Evolutionary conservation across 1,140 invertebrate genomes (phyloP), one percentile per base, ranked within the genome.

Genomic region (Hylaeus anthracinus): DNA sequence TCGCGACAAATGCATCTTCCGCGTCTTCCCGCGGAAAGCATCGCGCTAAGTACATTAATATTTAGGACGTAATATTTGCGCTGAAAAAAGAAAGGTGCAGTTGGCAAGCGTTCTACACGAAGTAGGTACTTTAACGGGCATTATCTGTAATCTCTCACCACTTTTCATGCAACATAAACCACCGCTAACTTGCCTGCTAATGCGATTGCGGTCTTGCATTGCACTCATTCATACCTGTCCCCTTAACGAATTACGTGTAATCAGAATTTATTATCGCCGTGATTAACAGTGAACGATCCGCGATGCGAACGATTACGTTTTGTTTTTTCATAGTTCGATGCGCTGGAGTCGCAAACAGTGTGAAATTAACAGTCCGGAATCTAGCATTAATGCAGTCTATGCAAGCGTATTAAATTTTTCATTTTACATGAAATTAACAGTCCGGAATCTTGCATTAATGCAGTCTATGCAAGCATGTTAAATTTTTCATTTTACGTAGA

Each of bases 111-210:
- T 43, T 53, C 5, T 39, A 14, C 43, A n/a, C 26, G 56, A 71
- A 10, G 66, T 55, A 55, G 67, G 39, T 63, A 63, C 67, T 78
- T 64, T 78, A 78, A 63, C 48, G 15, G 63, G 39, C 58, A 71
- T 63, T 78, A 72, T 78, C 76, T 53, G 45, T 53, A 72, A 78
- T 78, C 76, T 78, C 67, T 63, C 45, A 48, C 58, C 67, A 78
- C 76, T 78, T 78, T 72, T 78, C 76, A 78, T 71, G 67, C 39
- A 69, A 37, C 67, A 63, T 78, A 78, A 78, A 78, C 67, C 58
- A n/a, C 41, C 67, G 48, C 58, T 55, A 78, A 72, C 76, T 64
- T 39, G 37, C 67, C 37, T 43, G 67, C 48, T 78, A 78, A 78
- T 78, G 67, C 70, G 76, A 78, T 78, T 63, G 70, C 76, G 5